These are phyloP conservation scores for Atrichornis clamosus DNA, from an alignment of 2,113 vertebrate species.

Conservation along the genomic window DNA sequence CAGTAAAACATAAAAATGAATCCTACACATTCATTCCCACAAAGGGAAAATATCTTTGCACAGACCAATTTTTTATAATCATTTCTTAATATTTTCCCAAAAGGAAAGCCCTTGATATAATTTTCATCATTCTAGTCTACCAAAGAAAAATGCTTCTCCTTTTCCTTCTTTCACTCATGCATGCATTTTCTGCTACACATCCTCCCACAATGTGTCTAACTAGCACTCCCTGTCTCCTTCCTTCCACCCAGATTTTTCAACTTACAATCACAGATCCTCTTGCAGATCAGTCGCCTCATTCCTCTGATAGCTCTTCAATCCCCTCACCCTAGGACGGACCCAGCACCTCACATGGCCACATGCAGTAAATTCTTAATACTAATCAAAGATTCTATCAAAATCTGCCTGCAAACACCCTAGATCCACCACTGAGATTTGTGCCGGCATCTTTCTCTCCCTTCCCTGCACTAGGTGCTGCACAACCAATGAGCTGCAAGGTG, in stretches of 20 bases:
- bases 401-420: slow-evolving; percentile 68
- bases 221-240: slow-evolving; percentile 73
- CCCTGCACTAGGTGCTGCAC: slow-evolving; percentile 77
- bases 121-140: not conserved
- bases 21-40: not conserved
- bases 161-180: slow-evolving; percentile 67
- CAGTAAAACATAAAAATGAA: not conserved
- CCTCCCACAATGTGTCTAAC: slow-evolving; percentile 74
- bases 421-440: slow-evolving; percentile 75
- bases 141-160: slow-evolving; percentile 33
- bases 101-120: not conserved
- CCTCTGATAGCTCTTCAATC: slow-evolving; percentile 77
- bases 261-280: slow-evolving; percentile 99
- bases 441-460: slow-evolving; percentile 86
- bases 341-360: slow-evolving; percentile 77
- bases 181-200: slow-evolving; percentile 71
- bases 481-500: slow-evolving; percentile 89
- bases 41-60: not conserved
- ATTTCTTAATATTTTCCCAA: not conserved
- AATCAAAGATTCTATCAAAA: slow-evolving; percentile 70
- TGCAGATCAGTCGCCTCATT: slow-evolving; percentile 98
- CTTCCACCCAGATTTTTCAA: slow-evolving; percentile 80
- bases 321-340: slow-evolving; percentile 74
- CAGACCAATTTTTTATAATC: not conserved
- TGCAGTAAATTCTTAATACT: slow-evolving; percentile 40